Evolutionary conservation across 2,888 invertebrate species (phyloP).

Genomic region (Pristionchus japonicus): DNA sequence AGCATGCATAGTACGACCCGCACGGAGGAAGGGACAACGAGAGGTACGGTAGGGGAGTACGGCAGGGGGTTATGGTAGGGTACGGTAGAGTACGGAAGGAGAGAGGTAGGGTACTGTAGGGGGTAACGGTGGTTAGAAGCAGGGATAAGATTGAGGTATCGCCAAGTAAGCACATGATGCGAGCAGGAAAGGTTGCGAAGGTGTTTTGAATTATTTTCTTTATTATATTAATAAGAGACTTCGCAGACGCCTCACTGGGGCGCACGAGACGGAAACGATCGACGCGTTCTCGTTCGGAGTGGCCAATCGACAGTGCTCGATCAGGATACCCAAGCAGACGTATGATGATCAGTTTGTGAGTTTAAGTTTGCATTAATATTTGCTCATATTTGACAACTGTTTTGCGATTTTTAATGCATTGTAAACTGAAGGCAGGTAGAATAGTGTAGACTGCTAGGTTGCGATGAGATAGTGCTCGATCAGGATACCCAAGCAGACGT

Average conservation of each 20-base stretch:
- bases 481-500: conserved; percentile 89
- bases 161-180: no score
- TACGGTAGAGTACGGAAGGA: no score
- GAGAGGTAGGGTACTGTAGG: no score
- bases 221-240: no score
- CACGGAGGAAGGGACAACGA: conserved; percentile 91
- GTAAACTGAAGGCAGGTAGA: no score
- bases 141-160: no score
- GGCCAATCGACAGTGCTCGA: conserved; percentile 83
- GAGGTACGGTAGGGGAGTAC: conserved; percentile 80
- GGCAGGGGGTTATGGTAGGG: not conserved
- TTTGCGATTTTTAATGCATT: no score
- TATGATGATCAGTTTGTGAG: conserved; percentile 66
- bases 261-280: conserved; percentile 95
- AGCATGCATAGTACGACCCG: conserved; percentile 93
- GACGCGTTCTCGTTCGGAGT: conserved; percentile 86
- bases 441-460: no score
- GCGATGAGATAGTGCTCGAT: conserved; percentile 83
- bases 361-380: conserved; percentile 80
- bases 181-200: no score
- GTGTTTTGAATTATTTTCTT: no score
- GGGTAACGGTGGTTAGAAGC: no score
- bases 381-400: no score
- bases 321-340: conserved; percentile 91
- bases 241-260: conserved; percentile 87